A percentile compares a stretch with the other conserved stretches of the same genome.
Conservation (phyloP, 2,888 invertebrate species). For the Agriopis marginaria region DNA sequence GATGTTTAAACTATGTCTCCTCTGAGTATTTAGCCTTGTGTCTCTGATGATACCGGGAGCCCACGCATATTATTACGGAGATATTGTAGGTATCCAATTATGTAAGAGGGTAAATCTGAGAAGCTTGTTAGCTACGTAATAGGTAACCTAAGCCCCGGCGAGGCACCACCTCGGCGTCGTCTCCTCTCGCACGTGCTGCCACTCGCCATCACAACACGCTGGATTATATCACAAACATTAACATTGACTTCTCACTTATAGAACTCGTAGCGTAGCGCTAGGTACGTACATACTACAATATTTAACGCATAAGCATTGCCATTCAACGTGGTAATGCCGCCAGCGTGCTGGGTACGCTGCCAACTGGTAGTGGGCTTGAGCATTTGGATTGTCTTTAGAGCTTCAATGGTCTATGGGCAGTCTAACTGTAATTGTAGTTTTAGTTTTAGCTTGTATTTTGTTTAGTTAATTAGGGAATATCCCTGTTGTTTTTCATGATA, state of each 20-base stretch:
- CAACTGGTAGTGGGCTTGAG: too few relatives aligned
- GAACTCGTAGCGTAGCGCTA: background rate
- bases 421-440: too few relatives aligned
- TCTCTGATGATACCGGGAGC: background rate
- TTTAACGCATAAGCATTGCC: too few relatives aligned
- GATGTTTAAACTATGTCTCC: too few relatives aligned
- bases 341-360: too few relatives aligned
- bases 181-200: slow-evolving; percentile 5
- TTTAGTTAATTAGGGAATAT: too few relatives aligned
- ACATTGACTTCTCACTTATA: background rate
- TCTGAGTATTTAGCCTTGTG: too few relatives aligned
- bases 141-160: slow-evolving; percentile 6
- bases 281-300: background rate
- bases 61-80: background rate
- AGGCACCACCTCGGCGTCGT: background rate
- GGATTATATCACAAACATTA: background rate
- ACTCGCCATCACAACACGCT: slow-evolving; percentile 1
- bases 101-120: background rate
- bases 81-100: background rate
- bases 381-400: too few relatives aligned
- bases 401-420: too few relatives aligned
- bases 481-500: too few relatives aligned
- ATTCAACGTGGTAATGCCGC: too few relatives aligned
- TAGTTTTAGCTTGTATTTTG: too few relatives aligned
- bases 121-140: slow-evolving; percentile 3